Conservation (phyloP, 2,797 vertebrate species). For the Florisuga fusca region DNA sequence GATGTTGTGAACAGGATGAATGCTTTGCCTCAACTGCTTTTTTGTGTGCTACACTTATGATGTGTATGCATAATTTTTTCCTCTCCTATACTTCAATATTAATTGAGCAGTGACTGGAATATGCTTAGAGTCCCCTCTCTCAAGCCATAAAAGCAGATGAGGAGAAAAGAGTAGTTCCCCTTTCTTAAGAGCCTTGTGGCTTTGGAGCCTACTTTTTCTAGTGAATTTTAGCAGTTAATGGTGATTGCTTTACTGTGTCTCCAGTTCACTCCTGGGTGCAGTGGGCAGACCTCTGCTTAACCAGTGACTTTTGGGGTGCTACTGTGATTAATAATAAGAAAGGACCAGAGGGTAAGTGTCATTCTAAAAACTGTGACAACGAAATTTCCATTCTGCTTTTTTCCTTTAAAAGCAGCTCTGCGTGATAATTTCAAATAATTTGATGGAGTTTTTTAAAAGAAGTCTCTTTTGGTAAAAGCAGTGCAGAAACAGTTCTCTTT, state of each 20-base stretch:
- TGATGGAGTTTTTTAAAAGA: neutral
- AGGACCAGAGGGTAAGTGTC: neutral
- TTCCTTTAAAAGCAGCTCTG: neutral
- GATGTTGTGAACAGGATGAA: neutral
- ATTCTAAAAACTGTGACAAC: neutral
- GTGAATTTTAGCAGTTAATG: neutral
- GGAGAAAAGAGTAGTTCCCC: neutral
- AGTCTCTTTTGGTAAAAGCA: neutral
- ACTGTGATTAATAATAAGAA: neutral
- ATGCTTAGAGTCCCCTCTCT: neutral
- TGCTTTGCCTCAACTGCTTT: neutral
- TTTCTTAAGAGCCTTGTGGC: neutral
- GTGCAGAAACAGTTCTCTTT: neutral
- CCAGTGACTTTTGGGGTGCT: neutral
- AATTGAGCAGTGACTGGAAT: neutral
- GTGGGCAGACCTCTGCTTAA: neutral
- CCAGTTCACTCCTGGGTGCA: neutral
- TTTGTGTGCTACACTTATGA: neutral
- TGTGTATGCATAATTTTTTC: neutral
- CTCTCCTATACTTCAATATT: neutral
- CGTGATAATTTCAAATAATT: constrained; percentile 10
- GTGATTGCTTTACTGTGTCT: neutral
- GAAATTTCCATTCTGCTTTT: neutral
- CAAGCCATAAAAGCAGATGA: neutral
- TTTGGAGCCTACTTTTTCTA: neutral